Evolutionary conservation across 23 tunicate species (phyloP).

Genomic region (Phallusia fumigata): DNA sequence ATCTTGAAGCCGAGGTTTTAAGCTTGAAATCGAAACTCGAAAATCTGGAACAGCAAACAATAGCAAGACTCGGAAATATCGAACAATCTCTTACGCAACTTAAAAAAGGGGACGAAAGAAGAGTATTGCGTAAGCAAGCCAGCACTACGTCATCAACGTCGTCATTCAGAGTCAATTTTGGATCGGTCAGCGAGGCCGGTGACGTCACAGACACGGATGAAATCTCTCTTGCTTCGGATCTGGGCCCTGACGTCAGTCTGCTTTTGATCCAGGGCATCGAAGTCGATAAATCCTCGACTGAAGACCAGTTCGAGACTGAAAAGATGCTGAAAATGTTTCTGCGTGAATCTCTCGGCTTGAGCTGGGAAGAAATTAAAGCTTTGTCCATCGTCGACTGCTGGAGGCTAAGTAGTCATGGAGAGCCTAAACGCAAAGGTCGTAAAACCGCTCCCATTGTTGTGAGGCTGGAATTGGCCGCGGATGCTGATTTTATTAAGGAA

Average conservation of each 20-base stretch:
- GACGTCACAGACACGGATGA: background rate
- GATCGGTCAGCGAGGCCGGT: conserved; percentile 4
- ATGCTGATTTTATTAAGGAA: conserved; percentile 34
- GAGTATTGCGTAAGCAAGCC: background rate
- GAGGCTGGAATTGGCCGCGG: conserved; percentile 6
- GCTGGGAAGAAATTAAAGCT: conserved; percentile 49
- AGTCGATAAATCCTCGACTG: background rate
- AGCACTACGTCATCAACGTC: conserved; percentile 12
- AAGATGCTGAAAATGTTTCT: conserved; percentile 29
- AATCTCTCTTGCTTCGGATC: conserved; percentile 6
- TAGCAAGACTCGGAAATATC: conserved; percentile 39
- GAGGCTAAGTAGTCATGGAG: conserved; percentile 10
- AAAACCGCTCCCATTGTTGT: background rate
- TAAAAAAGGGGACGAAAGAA: conserved; percentile 7
- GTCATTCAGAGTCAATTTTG: conserved; percentile 9
- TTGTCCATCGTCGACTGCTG: conserved; percentile 20
- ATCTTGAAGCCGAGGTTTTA: conserved; percentile 30
- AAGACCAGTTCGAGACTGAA: conserved; percentile 14
- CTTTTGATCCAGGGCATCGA: conserved; percentile 16
- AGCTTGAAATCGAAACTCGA: conserved; percentile 21
- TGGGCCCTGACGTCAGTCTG: background rate
- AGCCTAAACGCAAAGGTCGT: background rate
- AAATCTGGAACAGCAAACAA: conserved; percentile 28
- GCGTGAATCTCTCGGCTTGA: conserved; percentile 54
- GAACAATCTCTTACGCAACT: conserved; percentile 45